Base-by-base conservation (phyloP, 2,888 invertebrate species). In the Stenichneumon culpator region DNA sequence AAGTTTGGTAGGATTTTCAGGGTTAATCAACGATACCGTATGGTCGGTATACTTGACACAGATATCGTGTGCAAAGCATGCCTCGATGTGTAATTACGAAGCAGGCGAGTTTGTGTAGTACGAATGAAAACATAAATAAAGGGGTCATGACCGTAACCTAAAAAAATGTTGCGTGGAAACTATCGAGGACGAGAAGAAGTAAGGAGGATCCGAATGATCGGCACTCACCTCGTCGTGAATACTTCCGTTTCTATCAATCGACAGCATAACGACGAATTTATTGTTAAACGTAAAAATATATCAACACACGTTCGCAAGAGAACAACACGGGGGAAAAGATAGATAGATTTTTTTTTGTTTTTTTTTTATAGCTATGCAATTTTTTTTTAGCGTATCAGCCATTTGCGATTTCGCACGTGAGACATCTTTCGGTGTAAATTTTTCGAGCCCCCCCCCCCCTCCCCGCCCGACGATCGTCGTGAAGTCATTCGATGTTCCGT, bases 101-200 rank as follows among this genome's bases (percentile, higher is more conserved):
- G 47, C 67, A 28, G 28, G 57, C 57, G 22, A 54, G 11, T 54
- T 78, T 75, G 39, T 74, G 74, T 74, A 82, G 47, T 39, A 67
- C 81, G 50, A 79, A 84, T 75, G 85, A 85, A 85, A 85, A 85
- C 85, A 82, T 85, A 85, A 85, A 85, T 85, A 85, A 85, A 82
- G 85, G 74, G 82, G 82, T 82, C 82, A 82, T 75, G 82, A 85
- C 82, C 82, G 82, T 85, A 85, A 85, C 85, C 85, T 85, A 82
- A 54, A 85, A 80, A 72, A 36, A 4, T 39, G 39, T 47, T n/a
- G 50, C 4, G 25, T 25, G 28, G 22, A 78, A 78, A 68, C 69
- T 25, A 70, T 47, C 25, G 25, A 67, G 16, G 25, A 65, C 54
- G 70, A 60, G 6, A 36, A n/a, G 39, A 75, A 72, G 50, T 14